These are phyloP conservation scores for Tragelaphus oryx DNA, from an alignment of 2,797 vertebrate genomes.

Conservation along the genomic window DNA sequence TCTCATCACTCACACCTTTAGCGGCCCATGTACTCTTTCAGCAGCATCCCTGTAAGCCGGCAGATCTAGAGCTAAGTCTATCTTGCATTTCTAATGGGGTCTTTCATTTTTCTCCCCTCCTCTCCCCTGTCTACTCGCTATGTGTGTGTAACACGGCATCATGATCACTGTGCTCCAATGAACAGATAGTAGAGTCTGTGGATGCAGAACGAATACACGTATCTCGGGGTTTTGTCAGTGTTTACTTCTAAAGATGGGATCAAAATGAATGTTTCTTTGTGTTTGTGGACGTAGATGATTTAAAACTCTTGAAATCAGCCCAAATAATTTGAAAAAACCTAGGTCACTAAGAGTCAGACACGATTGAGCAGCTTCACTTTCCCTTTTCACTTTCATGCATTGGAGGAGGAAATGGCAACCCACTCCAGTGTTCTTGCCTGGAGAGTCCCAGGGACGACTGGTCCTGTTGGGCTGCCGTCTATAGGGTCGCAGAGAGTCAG, in stretches of 20 bases:
- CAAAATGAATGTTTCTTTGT: background rate
- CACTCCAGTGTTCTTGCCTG: no score
- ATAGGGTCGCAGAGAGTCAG: no score
- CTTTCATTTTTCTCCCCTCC: background rate
- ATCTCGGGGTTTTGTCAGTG: background rate
- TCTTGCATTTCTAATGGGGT: background rate
- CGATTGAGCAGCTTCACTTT: no score
- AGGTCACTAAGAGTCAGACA: background rate
- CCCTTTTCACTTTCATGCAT: no score
- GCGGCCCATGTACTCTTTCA: background rate
- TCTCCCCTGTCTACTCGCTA: background rate
- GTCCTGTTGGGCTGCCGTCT: no score
- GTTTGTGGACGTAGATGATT: background rate
- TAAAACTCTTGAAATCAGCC: background rate
- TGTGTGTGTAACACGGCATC: background rate
- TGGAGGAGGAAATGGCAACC: no score
- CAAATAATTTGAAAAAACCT: background rate
- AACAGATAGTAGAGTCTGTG: background rate
- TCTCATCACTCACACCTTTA: background rate
- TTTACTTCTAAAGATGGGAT: background rate
- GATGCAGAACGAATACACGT: rapidly evolving
- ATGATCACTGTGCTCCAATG: background rate
- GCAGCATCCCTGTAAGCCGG: background rate
- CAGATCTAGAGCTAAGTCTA: background rate
- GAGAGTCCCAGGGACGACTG: no score